Percentiles rank a stretch among this genome's conserved stretches.
Conservation (phyloP, 2,888 invertebrate species). For the Sturmia bella region DNA sequence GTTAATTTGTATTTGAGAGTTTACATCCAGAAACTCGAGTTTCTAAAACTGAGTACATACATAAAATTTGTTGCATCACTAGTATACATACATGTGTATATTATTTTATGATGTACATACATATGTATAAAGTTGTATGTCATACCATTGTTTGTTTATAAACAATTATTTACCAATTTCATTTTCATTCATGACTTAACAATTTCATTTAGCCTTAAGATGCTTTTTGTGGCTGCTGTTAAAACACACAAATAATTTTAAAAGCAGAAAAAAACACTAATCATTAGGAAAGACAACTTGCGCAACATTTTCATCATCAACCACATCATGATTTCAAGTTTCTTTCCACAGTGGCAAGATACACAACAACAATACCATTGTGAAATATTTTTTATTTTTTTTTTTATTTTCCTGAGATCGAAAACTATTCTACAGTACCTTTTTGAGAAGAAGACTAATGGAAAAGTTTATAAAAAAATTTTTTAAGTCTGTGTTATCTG, state of each 20-base stretch:
- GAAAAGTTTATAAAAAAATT: too few relatives aligned
- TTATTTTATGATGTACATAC: too few relatives aligned
- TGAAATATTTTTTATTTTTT: neutral
- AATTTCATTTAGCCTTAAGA: slow-evolving; percentile 60
- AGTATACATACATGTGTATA: too few relatives aligned
- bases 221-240: slow-evolving; percentile 25
- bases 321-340: slow-evolving; percentile 57
- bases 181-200: slow-evolving; percentile 67
- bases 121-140: too few relatives aligned
- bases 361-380: neutral
- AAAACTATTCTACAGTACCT: neutral
- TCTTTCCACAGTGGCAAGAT: slow-evolving; percentile 28
- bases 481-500: too few relatives aligned
- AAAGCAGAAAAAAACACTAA: slow-evolving; percentile 26
- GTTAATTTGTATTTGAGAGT: too few relatives aligned
- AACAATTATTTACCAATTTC: slow-evolving; percentile 50
- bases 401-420: slow-evolving; percentile 1
- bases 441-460: too few relatives aligned
- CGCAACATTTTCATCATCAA: slow-evolving; percentile 59
- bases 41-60: too few relatives aligned
- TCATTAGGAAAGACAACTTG: slow-evolving; percentile 56
- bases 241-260: slow-evolving; percentile 11
- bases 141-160: slow-evolving; percentile 14
- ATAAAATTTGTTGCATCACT: too few relatives aligned
- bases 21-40: too few relatives aligned